Conservation (phyloP, 2,888 invertebrate species). For the Pammene aurita region DNA sequence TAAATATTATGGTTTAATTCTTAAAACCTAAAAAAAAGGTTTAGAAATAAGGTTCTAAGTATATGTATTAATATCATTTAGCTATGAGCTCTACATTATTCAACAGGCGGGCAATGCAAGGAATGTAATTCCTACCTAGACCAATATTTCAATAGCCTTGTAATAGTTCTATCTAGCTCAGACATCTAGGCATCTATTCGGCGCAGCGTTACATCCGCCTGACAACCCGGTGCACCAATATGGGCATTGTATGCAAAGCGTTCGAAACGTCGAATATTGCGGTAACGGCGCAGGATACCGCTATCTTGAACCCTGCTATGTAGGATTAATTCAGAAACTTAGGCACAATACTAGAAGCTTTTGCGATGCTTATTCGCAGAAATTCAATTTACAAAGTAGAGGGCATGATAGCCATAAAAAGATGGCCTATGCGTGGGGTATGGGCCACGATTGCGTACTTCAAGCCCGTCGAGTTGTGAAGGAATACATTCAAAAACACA, state of each 20-base stretch:
- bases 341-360: neutral
- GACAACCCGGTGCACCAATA: conserved; percentile 73
- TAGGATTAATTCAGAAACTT: neutral
- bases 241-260: conserved; percentile 82
- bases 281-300: conserved; percentile 48
- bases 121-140: conserved; percentile 30
- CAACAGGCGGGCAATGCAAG: conserved; percentile 8
- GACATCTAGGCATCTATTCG: conserved; percentile 64
- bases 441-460: neutral
- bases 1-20: no score
- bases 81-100: conserved; percentile 7
- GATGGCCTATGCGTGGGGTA: no score
- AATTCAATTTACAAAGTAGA: no score
- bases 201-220: conserved; percentile 76
- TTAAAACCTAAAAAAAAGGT: no score
- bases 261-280: conserved; percentile 61
- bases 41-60: no score
- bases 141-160: conserved; percentile 20
- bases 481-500: no score
- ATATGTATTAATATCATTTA: no score
- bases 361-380: neutral
- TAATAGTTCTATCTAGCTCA: conserved; percentile 55
- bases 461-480: no score
- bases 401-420: no score
- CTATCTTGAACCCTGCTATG: neutral